Evolutionary conservation across 2,113 vertebrate species (phyloP).

Genomic region (Pseudolaguvia tuberculata): DNA sequence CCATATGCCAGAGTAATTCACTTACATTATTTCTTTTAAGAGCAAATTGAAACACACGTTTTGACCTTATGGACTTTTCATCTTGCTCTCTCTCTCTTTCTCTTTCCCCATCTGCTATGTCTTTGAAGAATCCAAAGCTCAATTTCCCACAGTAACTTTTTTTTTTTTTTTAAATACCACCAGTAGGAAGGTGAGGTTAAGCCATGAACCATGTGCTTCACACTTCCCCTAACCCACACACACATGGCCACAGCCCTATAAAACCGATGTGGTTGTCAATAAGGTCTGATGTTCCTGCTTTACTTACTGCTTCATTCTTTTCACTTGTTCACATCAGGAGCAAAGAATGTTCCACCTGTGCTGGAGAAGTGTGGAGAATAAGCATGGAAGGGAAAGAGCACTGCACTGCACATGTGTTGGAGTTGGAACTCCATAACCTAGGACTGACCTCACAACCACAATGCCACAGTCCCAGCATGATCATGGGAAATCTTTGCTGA

Average conservation of each 20-base stretch:
- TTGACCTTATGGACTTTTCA: conserved; percentile 34
- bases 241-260: conserved; percentile 34
- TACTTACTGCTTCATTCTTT: conserved; percentile 41
- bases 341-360: conserved; percentile 49
- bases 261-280: conserved; percentile 45
- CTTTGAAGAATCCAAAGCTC: conserved; percentile 25
- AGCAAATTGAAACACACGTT: conserved; percentile 35
- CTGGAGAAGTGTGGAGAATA: conserved; percentile 42
- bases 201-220: conserved; percentile 46
- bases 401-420: conserved; percentile 42
- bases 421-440: conserved; percentile 18
- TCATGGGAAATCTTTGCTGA: not conserved
- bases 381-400: conserved; percentile 28
- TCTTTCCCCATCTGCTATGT: conserved; percentile 20
- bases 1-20: conserved; percentile 39
- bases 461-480: conserved; percentile 32
- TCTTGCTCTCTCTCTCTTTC: conserved; percentile 5
- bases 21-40: conserved; percentile 33
- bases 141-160: conserved; percentile 9
- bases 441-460: conserved; percentile 37
- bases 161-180: conserved; percentile 26
- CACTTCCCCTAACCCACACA: conserved; percentile 37
- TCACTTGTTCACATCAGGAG: conserved; percentile 40
- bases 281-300: conserved; percentile 36
- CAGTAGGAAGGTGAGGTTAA: conserved; percentile 20